Conservation (phyloP, 2,888 invertebrate species). For the Pecten maximus region DNA sequence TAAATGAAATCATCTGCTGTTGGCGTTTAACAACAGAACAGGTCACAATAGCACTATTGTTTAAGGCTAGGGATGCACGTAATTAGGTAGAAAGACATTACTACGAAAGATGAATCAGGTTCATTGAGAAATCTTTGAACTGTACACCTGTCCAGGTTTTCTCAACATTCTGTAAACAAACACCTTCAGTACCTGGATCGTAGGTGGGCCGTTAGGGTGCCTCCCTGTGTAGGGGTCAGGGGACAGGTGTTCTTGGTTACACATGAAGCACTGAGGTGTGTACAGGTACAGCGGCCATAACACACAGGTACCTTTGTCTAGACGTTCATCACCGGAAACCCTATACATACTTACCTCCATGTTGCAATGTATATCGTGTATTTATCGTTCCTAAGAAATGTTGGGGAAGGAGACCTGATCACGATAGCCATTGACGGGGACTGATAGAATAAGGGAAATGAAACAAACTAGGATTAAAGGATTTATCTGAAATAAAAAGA, state of each 20-base stretch:
- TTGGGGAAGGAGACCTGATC: background rate
- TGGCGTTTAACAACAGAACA: background rate
- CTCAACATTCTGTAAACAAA: background rate
- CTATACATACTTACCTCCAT: background rate
- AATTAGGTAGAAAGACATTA: background rate
- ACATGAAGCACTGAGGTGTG: background rate
- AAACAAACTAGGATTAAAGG: background rate
- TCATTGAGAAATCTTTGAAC: conserved; percentile 28
- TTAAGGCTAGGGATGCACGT: background rate
- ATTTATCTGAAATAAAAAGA: background rate
- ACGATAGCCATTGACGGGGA: background rate
- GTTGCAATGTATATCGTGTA: background rate
- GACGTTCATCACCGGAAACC: background rate
- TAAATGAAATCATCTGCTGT: conserved; percentile 23
- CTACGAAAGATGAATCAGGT: background rate
- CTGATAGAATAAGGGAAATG: background rate
- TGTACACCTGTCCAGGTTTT: background rate
- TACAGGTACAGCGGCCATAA: background rate
- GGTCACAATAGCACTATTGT: background rate
- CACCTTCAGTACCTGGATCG: conserved; percentile 9
- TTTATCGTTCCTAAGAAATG: background rate
- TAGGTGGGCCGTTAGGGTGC: conserved; percentile 30
- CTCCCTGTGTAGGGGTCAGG: background rate
- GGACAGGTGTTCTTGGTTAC: conserved; percentile 15
- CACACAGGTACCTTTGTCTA: background rate